phyloP scores from a whole-genome alignment of 2,888 invertebrate genomes.

The Dynastes tityus region DNA sequence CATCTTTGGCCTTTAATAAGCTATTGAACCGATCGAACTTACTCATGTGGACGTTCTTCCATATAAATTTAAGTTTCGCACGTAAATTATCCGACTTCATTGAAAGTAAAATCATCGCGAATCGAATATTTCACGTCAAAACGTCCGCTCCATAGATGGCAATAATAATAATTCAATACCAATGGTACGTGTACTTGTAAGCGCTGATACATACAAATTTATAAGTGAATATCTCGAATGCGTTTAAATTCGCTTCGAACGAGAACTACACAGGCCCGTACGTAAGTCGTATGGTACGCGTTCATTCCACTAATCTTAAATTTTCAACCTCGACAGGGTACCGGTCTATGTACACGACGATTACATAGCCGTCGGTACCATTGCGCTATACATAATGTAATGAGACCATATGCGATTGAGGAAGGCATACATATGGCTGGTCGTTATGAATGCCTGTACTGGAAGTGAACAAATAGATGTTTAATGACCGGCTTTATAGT shows the following conservation, averaged over 20 bases:
- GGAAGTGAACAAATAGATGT: constrained; percentile 3
- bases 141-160: constrained; percentile 3
- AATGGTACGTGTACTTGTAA: neutral
- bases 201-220: constrained; percentile 15
- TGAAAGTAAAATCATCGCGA: constrained; percentile 9
- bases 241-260: constrained; percentile 12
- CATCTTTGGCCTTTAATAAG: too few relatives aligned
- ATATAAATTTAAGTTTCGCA: neutral
- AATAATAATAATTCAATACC: constrained; percentile 35
- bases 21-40: too few relatives aligned
- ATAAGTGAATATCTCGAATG: constrained; percentile 8
- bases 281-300: neutral
- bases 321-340: constrained; percentile 2
- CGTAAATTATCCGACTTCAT: constrained; percentile 8
- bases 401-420: constrained; percentile 15
- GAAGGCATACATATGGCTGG: neutral
- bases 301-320: neutral
- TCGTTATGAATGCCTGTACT: constrained; percentile 12
- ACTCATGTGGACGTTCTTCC: neutral
- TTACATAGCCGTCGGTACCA: neutral
- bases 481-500: constrained; percentile 10
- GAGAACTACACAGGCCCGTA: neutral
- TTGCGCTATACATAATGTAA: neutral
- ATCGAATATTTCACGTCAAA: constrained; percentile 1
- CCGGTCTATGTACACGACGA: constrained; percentile 1